Evolutionary conservation across 2,888 invertebrate genomes (phyloP), one percentile per base, ranked within the genome.

Genomic region (Hydroisotoma schaefferi): DNA sequence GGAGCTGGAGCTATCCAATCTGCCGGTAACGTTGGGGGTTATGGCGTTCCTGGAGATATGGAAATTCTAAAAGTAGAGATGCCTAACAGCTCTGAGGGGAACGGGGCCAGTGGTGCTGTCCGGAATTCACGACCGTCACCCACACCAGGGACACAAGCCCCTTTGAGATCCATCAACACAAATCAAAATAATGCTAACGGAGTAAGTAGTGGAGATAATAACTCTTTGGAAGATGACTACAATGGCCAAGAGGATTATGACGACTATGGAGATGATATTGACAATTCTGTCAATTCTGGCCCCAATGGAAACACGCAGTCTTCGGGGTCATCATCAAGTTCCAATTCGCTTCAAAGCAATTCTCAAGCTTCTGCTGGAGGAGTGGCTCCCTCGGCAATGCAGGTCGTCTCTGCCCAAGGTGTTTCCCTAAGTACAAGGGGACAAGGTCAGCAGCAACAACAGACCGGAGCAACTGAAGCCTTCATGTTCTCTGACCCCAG

Each of bases 401-500:
- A 22, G n/a, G 51, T 52, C 20, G 51, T 52, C 22, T 37, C 51
- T 4, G 51, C 51, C 12, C 18, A 12, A n/a, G 51, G 37, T 8
- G 51, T 33, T 4, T 18, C n/a, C n/a, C 18, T 52, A 5, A 27
- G 2, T 3, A 23, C 18, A 5, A 8, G 6, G 5, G 6, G 15
- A 12, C 27, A 6, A 3, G 12, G 18, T 49, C 23, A 20, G 20
- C 20, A 15, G 5, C 40, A 20, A 40, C 40, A 15, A 40, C 40
- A 40, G n/a, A 4, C 40, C 26, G 18, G 22, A 20, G 20, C 15
- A 20, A 52, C 29, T 8, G 5, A 5, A 29, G 29, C 51, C 6
- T 52, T 52, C 22, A 52, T 52, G 51, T 52, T 52, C n/a, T 52
- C 51, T 20, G 51, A 52, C 22, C 51, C 51, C 8, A 28, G 18